Conservation (phyloP, 2,888 invertebrate genomes). For the Teinopalpus imperialis region DNA sequence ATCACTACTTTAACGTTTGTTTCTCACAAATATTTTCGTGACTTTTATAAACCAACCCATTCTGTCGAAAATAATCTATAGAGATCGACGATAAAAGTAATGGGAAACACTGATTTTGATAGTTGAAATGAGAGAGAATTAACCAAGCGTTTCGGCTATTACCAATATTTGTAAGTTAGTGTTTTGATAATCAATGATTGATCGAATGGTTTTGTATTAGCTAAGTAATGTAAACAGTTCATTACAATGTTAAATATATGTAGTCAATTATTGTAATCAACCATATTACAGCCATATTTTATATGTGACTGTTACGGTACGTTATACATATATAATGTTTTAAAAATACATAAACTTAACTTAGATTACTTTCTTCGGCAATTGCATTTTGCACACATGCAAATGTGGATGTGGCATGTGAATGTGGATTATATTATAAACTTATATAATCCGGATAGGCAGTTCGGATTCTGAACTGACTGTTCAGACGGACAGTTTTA, state of each 20-base stretch:
- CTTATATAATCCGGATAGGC: no score
- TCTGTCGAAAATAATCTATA: slow-evolving; percentile 9
- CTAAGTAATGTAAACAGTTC: slow-evolving; percentile 21
- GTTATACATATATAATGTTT: no score
- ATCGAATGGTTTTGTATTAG: slow-evolving; percentile 18
- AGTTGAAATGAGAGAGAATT: slow-evolving; percentile 4
- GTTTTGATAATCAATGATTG: slow-evolving; percentile 23
- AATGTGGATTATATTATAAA: no score
- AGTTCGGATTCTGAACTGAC: no score
- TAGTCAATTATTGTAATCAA: background rate
- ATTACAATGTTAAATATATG: slow-evolving; percentile 15
- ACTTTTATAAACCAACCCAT: slow-evolving; percentile 6
- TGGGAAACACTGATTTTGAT: slow-evolving; percentile 16
- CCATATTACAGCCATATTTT: slow-evolving; percentile 1
- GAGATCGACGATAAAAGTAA: slow-evolving; percentile 9
- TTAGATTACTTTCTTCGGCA: no score
- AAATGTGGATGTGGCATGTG: no score
- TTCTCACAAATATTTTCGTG: slow-evolving; percentile 15
- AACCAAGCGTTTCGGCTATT: slow-evolving; percentile 15
- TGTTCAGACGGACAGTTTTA: no score
- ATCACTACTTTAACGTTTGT: slow-evolving; percentile 4
- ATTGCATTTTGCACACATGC: no score
- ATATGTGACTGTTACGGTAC: no score
- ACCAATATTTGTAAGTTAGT: slow-evolving; percentile 15
- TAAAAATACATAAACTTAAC: no score